These are phyloP conservation scores for Pseudochaenichthys georgianus DNA, from an alignment of 2,797 vertebrate genomes.

Conservation along the genomic window DNA sequence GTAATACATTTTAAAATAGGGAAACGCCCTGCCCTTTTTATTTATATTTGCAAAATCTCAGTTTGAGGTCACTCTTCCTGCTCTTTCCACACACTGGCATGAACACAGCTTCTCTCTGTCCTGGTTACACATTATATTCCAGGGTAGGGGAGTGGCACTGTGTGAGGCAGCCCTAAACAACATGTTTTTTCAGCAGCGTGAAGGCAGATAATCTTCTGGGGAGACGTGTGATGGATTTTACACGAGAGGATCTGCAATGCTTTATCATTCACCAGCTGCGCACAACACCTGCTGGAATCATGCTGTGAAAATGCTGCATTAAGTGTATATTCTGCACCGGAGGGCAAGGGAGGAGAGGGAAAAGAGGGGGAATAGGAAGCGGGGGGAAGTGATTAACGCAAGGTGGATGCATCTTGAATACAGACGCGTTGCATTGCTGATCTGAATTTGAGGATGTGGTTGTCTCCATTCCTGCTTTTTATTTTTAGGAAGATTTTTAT, in stretches of 20 bases:
- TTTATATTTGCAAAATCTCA: conserved; percentile 36
- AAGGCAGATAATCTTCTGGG: conserved; percentile 52
- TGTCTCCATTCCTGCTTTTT: not conserved
- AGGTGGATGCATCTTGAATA: conserved; percentile 9
- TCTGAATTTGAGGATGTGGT: not conserved
- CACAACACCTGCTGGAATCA: conserved; percentile 64
- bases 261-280: conserved; percentile 70
- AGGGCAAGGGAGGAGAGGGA: conserved; percentile 9
- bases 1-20: conserved; percentile 46
- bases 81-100: conserved; percentile 29
- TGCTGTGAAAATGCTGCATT: conserved; percentile 40
- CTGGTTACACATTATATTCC: conserved; percentile 42
- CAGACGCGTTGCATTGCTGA: conserved; percentile 4
- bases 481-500: not conserved
- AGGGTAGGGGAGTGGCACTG: conserved; percentile 35
- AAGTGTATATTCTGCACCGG: conserved; percentile 12
- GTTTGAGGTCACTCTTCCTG: conserved; percentile 4
- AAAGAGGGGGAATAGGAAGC: no score
- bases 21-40: conserved; percentile 8
- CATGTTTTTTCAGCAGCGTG: conserved; percentile 47
- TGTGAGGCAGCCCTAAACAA: conserved; percentile 48
- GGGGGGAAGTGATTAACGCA: not conserved
- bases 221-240: conserved; percentile 60
- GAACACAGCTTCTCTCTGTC: conserved; percentile 23
- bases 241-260: conserved; percentile 48